Evolutionary conservation across 2,113 vertebrate species (phyloP).

Genomic region (Lepus timidus): DNA sequence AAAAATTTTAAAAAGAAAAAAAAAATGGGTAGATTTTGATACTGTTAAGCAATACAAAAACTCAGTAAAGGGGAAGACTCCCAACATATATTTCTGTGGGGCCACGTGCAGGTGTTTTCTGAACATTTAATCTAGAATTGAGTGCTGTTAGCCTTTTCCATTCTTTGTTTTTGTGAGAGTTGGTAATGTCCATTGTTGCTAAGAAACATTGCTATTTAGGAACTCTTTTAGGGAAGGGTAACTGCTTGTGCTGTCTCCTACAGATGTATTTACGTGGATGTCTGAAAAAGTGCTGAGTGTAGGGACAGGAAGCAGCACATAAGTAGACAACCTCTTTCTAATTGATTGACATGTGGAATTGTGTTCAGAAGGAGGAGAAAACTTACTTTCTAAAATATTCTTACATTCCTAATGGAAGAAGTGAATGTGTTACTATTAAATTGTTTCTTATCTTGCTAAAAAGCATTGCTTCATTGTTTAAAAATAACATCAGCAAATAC

Average conservation of each 20-base stretch:
- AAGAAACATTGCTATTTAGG: conserved; percentile 84
- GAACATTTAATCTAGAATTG: conserved; percentile 65
- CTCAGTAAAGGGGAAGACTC: conserved; percentile 81
- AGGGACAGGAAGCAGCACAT: conserved; percentile 49
- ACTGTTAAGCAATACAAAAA: conserved; percentile 73
- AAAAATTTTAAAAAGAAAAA: conserved; percentile 66
- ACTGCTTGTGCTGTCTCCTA: conserved; percentile 79
- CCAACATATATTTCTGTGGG: conserved; percentile 57
- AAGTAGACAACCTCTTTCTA: conserved; percentile 59
- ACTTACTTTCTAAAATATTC: conserved; percentile 16
- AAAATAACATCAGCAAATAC: neutral
- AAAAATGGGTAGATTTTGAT: conserved; percentile 65
- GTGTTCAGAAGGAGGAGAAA: neutral
- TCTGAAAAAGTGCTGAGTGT: conserved; percentile 79
- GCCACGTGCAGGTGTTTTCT: conserved; percentile 63
- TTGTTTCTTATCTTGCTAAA: neutral
- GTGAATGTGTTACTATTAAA: neutral
- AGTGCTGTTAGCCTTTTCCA: conserved; percentile 65
- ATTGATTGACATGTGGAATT: conserved; percentile 56
- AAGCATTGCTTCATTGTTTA: conserved; percentile 1
- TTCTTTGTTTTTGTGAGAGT: conserved; percentile 77
- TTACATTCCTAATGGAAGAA: neutral
- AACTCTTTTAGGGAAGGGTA: conserved; percentile 77
- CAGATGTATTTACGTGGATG: conserved; percentile 62
- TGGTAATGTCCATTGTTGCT: conserved; percentile 80